Percentiles rank a stretch among this genome's conserved stretches.
Evolutionary conservation across 2,113 vertebrate species (phyloP).

Genomic region (Pantherophis guttatus): DNA sequence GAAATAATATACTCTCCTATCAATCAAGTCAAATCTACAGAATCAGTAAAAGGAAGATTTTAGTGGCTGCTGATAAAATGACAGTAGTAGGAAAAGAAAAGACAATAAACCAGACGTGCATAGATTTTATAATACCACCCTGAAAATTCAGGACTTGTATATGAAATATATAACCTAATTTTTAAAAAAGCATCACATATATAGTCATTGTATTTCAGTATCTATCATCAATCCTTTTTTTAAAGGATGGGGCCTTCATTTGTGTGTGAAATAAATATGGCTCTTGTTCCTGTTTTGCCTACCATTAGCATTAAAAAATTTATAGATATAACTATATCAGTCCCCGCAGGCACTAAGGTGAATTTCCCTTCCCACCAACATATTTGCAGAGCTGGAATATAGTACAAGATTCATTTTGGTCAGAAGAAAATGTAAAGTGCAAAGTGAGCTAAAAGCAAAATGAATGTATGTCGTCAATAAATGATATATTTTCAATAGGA

Average conservation of each 20-base stretch:
- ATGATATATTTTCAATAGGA: neutral
- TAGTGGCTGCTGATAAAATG: slow-evolving; percentile 66
- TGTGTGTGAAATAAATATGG: neutral
- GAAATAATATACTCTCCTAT: slow-evolving; percentile 67
- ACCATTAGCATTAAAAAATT: neutral
- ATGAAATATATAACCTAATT: neutral
- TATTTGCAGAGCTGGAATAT: neutral
- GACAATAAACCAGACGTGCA: neutral
- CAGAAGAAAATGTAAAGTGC: neutral
- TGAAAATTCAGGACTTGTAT: neutral
- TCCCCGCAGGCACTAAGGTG: neutral
- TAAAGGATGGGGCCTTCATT: neutral
- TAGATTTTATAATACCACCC: neutral
- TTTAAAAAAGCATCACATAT: neutral
- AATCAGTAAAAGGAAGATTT: slow-evolving; percentile 70
- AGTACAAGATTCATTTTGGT: neutral
- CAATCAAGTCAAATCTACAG: slow-evolving; percentile 52
- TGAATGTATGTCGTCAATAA: neutral
- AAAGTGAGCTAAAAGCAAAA: neutral
- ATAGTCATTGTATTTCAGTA: neutral
- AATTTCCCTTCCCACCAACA: neutral
- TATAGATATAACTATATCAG: neutral
- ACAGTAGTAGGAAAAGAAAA: slow-evolving; percentile 12
- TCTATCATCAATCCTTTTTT: neutral
- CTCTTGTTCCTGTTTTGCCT: neutral